phyloP scores from a whole-genome alignment of 2,888 invertebrate species.

The Phania funesta region DNA sequence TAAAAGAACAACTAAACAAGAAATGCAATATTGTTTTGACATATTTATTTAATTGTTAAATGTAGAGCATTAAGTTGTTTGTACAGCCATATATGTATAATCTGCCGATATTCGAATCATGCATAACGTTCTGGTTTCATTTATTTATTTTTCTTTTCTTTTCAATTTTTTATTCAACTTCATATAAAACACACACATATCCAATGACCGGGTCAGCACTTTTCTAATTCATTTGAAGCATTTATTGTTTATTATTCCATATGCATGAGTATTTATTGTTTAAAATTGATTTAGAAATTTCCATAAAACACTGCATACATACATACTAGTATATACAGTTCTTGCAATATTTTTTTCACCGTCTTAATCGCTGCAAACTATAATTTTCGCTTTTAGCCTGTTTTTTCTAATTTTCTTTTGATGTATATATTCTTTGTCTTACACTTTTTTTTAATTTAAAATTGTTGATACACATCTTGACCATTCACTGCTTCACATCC shows the following conservation, averaged over 20 bases:
- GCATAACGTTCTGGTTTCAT: slow-evolving; percentile 49
- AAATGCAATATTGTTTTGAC: slow-evolving; percentile 29
- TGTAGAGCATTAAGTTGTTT: not conserved
- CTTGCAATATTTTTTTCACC: slow-evolving; percentile 19
- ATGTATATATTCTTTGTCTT: slow-evolving; percentile 14
- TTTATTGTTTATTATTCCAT: slow-evolving; percentile 13
- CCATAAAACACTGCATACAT: not conserved
- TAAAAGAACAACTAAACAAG: slow-evolving; percentile 24
- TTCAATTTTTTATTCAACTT: not conserved
- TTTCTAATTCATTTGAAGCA: slow-evolving; percentile 13
- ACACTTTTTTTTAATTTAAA: slow-evolving; percentile 26
- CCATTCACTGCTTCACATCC: slow-evolving; percentile 31
- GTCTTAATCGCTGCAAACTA: slow-evolving; percentile 11
- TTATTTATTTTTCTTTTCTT: not conserved
- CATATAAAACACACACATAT: not conserved
- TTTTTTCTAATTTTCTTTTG: slow-evolving; percentile 8
- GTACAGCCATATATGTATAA: not conserved
- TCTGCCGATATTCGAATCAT: slow-evolving; percentile 3
- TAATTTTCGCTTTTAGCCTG: slow-evolving; percentile 42
- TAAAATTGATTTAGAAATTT: slow-evolving; percentile 50
- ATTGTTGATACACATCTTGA: slow-evolving; percentile 10
- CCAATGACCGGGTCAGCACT: slow-evolving; percentile 33
- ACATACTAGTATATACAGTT: not conserved
- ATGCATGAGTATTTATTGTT: not conserved
- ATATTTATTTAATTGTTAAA: slow-evolving; percentile 46